Evolutionary conservation across 2,113 vertebrate species (phyloP).

Genomic region (Silurus glanis): DNA sequence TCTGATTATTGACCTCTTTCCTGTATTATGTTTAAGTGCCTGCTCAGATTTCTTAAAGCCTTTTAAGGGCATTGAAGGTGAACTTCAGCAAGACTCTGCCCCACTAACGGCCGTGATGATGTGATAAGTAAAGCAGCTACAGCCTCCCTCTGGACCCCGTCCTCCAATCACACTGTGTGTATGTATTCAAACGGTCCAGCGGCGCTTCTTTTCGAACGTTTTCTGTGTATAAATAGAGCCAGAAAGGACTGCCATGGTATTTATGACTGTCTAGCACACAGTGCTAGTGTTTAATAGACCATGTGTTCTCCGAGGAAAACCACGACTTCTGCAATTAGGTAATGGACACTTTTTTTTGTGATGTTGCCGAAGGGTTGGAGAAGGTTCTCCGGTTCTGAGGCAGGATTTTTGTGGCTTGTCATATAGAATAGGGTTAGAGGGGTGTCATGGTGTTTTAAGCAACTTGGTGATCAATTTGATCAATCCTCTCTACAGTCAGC

Average conservation of each 20-base stretch:
- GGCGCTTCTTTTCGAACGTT: slow-evolving; percentile 13
- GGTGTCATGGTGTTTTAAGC: background rate
- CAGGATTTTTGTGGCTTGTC: background rate
- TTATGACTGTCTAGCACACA: slow-evolving; percentile 29
- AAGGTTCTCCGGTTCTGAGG: background rate
- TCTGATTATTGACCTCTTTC: background rate
- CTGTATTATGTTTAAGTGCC: background rate
- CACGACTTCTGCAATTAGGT: slow-evolving; percentile 51
- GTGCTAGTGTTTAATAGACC: background rate
- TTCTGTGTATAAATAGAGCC: slow-evolving; percentile 50
- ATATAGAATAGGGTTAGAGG: background rate
- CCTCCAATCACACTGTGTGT: slow-evolving; percentile 59
- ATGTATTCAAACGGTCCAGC: slow-evolving; percentile 52
- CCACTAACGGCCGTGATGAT: slow-evolving; percentile 40
- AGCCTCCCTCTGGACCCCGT: background rate
- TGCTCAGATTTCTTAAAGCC: slow-evolving; percentile 39
- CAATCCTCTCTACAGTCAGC: background rate
- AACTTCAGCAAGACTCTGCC: slow-evolving; percentile 8
- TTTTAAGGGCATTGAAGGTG: slow-evolving; percentile 62
- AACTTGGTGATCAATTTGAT: background rate
- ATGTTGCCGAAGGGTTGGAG: background rate
- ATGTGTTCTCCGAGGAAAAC: slow-evolving; percentile 60
- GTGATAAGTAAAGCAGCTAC: slow-evolving; percentile 50
- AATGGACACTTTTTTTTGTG: slow-evolving; percentile 33
- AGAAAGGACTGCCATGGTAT: slow-evolving; percentile 8